Percentiles rank a stretch among this genome's conserved stretches.
phyloP scores from a whole-genome alignment of 2,797 vertebrate genomes.

The Buphagus erythrorhynchus region DNA sequence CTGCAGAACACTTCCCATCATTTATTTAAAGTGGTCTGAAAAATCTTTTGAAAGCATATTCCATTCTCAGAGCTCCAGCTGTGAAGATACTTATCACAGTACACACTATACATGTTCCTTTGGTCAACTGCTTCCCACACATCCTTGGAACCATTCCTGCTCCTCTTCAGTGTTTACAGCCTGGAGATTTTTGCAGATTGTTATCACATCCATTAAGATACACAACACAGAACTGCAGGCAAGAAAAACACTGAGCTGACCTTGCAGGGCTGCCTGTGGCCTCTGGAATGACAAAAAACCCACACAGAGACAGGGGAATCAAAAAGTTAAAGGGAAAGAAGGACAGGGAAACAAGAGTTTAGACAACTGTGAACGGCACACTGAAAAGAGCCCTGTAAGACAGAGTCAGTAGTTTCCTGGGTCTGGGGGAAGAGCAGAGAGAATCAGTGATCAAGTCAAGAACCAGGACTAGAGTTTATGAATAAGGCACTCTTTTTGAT shows the following conservation, averaged over 20 bases:
- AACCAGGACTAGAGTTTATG: not conserved
- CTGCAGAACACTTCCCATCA: conserved; percentile 18
- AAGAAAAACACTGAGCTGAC: conserved; percentile 35
- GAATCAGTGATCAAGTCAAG: not conserved
- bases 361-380: not conserved
- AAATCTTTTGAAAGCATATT: conserved; percentile 7
- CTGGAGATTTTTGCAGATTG: conserved; percentile 38
- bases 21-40: conserved; percentile 51
- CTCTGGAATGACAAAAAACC: not conserved
- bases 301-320: not conserved
- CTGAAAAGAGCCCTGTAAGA: not conserved
- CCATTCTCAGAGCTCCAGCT: conserved; percentile 20
- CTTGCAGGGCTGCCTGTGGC: not conserved
- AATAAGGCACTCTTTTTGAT: not conserved
- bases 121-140: conserved; percentile 29
- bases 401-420: conserved; percentile 4
- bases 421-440: not conserved
- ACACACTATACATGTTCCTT: not conserved
- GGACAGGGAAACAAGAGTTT: conserved; percentile 13
- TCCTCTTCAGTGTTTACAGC: conserved; percentile 12
- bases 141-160: not conserved
- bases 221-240: not conserved
- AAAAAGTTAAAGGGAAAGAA: conserved; percentile 31
- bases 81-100: conserved; percentile 19
- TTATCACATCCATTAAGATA: conserved; percentile 32